Evolutionary conservation across 2,113 vertebrate genomes (phyloP), one percentile per base, ranked within the genome.

Genomic region (Seriola dumerili): DNA sequence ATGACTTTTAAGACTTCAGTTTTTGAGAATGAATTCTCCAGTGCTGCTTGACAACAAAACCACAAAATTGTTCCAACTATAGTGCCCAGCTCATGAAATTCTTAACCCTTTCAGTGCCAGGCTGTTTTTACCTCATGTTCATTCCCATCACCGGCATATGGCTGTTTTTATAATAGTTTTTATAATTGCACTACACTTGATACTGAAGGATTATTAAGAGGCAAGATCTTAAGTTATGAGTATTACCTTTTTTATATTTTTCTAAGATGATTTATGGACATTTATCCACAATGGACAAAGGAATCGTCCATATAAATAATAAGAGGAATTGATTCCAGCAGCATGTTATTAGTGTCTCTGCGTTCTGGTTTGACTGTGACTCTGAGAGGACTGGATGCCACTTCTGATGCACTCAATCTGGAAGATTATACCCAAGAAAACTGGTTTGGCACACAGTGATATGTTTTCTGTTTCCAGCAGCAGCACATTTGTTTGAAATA

Each of bases 41-140:
- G 29, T 7, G 34, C 46, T 72, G 68, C 70, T 57, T 46, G 77
- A 87, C 64, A 71, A 85, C 70, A 71, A 52, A 67, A 46, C 84
- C 59, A 36, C 64, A 50, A 17, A 68, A 69, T 9, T 8, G 16
- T 34, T 83, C 65, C 79, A 59, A 48, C 57, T 77, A 54, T 55
- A 72, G 52, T n/a, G 59, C 38, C 65, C 50, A 57, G 36, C 65
- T 76, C 13, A 11, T 78, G 62, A 76, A 79, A 73, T 46, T 38
- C 8, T 76, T 71, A 78, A 84, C 65, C 58, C 72, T 66, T 50
- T n/a, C 3, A 72, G 55, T 12, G 34, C 38, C n/a, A 23, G 50
- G 50, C 48, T 67, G 57, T 62, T 69, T 70, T 19, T 44, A 17
- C 23, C 40, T 66, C 34, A 38, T 52, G 23, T 21, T 19, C 16